phyloP scores from a whole-genome alignment of 2,113 vertebrate genomes.

The Podilymbus podiceps region DNA sequence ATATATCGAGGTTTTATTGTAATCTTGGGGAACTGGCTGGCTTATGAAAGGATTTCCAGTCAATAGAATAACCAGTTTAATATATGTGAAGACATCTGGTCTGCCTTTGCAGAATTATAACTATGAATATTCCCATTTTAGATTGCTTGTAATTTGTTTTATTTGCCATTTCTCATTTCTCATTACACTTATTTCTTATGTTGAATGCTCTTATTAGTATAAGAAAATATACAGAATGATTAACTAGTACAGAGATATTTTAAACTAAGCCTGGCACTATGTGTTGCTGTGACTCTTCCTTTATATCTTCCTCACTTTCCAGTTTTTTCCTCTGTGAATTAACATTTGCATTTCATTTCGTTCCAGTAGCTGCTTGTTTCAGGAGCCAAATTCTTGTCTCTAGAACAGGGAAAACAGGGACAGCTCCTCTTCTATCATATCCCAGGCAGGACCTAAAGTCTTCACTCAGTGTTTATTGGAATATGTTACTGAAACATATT shows the following conservation, averaged over 20 bases:
- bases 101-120: not conserved
- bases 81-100: constrained; percentile 11
- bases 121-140: not conserved
- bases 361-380: not conserved
- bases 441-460: not conserved
- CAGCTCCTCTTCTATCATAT: not conserved
- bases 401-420: not conserved
- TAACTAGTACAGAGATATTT: not conserved
- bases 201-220: not conserved
- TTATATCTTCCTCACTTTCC: not conserved
- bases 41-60: constrained; percentile 27
- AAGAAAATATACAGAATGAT: constrained; percentile 23
- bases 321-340: not conserved
- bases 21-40: not conserved
- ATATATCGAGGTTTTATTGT: not conserved
- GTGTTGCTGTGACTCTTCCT: not conserved
- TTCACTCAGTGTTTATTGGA: not conserved
- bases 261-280: not conserved
- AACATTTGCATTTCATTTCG: not conserved
- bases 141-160: not conserved
- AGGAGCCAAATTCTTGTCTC: not conserved
- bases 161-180: constrained; percentile 10
- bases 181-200: not conserved
- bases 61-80: constrained; percentile 7
- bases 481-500: not conserved